Evolutionary conservation across 2,888 invertebrate genomes (phyloP).

Genomic region (Amiota mariae): DNA sequence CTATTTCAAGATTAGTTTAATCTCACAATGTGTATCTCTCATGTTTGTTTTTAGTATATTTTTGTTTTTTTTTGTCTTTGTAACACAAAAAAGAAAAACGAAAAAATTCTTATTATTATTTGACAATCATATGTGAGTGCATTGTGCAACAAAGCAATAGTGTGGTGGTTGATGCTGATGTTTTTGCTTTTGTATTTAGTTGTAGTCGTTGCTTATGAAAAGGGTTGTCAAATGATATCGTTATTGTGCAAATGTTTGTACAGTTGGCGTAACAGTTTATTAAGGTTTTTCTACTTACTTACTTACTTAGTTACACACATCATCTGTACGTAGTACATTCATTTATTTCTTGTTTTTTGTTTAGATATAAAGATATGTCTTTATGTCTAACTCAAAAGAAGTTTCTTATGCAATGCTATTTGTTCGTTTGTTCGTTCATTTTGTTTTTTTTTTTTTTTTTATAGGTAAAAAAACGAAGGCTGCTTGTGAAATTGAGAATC

Average conservation of each 20-base stretch:
- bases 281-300: background rate
- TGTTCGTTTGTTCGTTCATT: too few relatives aligned
- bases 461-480: too few relatives aligned
- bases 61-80: background rate
- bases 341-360: too few relatives aligned
- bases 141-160: background rate
- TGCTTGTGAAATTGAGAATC: too few relatives aligned
- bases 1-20: constrained; percentile 15
- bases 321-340: too few relatives aligned
- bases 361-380: too few relatives aligned
- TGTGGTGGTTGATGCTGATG: background rate
- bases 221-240: constrained; percentile 14
- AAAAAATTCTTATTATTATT: background rate
- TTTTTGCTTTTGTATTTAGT: too few relatives aligned
- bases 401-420: too few relatives aligned
- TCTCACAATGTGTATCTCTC: constrained; percentile 1
- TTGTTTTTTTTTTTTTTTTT: too few relatives aligned
- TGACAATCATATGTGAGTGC: constrained; percentile 10
- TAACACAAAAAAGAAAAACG: background rate
- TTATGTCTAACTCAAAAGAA: too few relatives aligned
- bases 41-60: background rate
- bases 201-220: constrained; percentile 10
- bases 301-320: too few relatives aligned
- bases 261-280: constrained; percentile 21
- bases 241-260: constrained; percentile 22